These are phyloP conservation scores for Eurytoma adleriae DNA, from an alignment of 2,888 invertebrate species.

Conservation along the genomic window DNA sequence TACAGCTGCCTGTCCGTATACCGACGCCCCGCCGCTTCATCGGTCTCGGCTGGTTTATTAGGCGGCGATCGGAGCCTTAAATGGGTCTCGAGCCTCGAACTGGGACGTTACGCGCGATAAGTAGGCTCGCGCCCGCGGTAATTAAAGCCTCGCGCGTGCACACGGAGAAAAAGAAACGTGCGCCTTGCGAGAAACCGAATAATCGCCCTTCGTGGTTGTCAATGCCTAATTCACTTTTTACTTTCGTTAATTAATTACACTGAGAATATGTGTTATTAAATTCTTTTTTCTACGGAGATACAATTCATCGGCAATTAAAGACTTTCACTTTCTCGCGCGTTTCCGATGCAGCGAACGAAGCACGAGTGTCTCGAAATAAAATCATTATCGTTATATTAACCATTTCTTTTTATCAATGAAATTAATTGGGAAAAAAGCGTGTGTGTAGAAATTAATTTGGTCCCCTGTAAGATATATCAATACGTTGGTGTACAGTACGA, in stretches of 20 bases:
- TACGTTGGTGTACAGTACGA: conserved; percentile 8
- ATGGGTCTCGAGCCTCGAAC: conserved; percentile 41
- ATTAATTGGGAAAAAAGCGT: background rate
- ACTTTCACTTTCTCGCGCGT: too few relatives aligned
- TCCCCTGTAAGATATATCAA: conserved; percentile 40
- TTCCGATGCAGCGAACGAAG: too few relatives aligned
- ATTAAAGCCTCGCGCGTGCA: conserved; percentile 5
- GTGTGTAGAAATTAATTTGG: conserved; percentile 44
- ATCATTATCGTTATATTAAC: too few relatives aligned
- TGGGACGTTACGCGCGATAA: conserved; percentile 30
- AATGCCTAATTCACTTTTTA: background rate
- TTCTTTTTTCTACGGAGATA: too few relatives aligned
- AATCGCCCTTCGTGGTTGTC: background rate
- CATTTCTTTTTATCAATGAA: too few relatives aligned
- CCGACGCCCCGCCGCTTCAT: conserved; percentile 17
- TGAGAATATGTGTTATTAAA: conserved; percentile 35
- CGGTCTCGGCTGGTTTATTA: conserved; percentile 26
- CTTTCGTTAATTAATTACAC: conserved; percentile 24
- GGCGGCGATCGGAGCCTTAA: conserved; percentile 37
- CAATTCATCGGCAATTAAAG: too few relatives aligned
- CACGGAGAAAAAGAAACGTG: background rate
- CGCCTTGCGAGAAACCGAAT: conserved; percentile 19
- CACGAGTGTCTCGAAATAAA: too few relatives aligned
- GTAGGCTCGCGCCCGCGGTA: conserved; percentile 20
- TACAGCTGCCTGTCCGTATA: conserved; percentile 16